A percentile compares a stretch with the other conserved stretches of the same genome.
These are phyloP conservation scores for Leptinotarsa lineolata DNA, from an alignment of 1,140 invertebrate genomes.

Conservation along the genomic window DNA sequence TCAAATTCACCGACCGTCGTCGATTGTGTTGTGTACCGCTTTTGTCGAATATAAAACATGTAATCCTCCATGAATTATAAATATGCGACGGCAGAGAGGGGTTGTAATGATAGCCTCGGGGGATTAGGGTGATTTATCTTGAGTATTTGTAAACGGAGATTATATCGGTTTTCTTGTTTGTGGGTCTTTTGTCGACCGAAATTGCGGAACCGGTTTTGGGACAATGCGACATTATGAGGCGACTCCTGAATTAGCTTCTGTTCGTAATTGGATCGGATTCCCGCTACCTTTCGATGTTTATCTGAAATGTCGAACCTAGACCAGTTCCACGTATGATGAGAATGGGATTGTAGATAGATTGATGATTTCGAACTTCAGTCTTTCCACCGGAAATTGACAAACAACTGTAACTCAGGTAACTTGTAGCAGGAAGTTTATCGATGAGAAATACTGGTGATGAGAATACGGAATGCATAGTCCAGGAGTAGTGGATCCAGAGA, in stretches of 20 bases:
- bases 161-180: constrained; percentile 32
- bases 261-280: constrained; percentile 13
- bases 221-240: constrained; percentile 11
- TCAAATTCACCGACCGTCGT: constrained; percentile 29
- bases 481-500: no score
- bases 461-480: no score
- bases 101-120: constrained; percentile 37
- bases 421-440: no score
- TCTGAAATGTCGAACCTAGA: no score
- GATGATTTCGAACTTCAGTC: no score
- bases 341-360: no score
- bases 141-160: constrained; percentile 42
- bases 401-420: no score
- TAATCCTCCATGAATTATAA: constrained; percentile 46
- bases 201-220: constrained; percentile 2
- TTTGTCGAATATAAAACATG: constrained; percentile 45
- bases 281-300: not conserved
- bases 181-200: constrained; percentile 20
- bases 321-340: no score
- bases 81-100: constrained; percentile 25
- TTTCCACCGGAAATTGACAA: no score
- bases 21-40: constrained; percentile 27
- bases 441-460: no score
- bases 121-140: constrained; percentile 44
- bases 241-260: constrained; percentile 8